Base-by-base conservation (phyloP, 2,797 vertebrate genomes). In the Ceyx erithaca region DNA sequence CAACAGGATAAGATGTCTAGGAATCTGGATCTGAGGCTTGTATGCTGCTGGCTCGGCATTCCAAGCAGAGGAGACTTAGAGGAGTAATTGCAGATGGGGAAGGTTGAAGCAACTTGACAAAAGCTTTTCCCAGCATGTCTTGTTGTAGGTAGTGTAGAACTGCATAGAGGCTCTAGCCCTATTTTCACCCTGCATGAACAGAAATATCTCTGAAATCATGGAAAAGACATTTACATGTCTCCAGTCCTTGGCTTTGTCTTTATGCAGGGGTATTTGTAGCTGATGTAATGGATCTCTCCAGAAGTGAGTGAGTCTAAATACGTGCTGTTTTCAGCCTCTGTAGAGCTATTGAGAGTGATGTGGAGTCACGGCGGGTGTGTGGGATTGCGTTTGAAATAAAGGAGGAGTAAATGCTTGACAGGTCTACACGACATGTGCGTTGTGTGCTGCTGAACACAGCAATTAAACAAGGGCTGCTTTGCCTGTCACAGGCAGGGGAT, bases 381-480 rank as follows among this genome's bases (percentile, higher is more conserved):
- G 93, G 96, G 94, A 87, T 92, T 55, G 83, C 77, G 6, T 85
- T 85, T 89, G 93, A 82, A 92, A 92, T 95, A 80, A 93, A 94
- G 94, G 94, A 86, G 92, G 77, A 94, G 85, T 91, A 94, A 87
- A 78, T 49, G 84, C 92, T 89, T 95, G 95, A 94, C 93, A 96
- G 96, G 80, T 93, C 94, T 89, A 72, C 88, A 85, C 10, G 23
- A 85, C 8, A 9, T 62, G 78, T 63, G 75, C 69, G 70, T 78
- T 48, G 48, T 35, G 87, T 78, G 78, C 85, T 66, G 84, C 86
- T 91, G 94, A 96, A 93, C 80, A 71, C 90, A 91, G 93, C 92
- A 96, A 95, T 96, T 97, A 97, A 96, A 84, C 82, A 91, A 66
- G 89, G 77, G 72, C 92, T 93, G 95, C 93, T 96, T 94, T 93